phyloP scores from a whole-genome alignment of 1,140 invertebrate species.

The Drosophila prosaltans region DNA sequence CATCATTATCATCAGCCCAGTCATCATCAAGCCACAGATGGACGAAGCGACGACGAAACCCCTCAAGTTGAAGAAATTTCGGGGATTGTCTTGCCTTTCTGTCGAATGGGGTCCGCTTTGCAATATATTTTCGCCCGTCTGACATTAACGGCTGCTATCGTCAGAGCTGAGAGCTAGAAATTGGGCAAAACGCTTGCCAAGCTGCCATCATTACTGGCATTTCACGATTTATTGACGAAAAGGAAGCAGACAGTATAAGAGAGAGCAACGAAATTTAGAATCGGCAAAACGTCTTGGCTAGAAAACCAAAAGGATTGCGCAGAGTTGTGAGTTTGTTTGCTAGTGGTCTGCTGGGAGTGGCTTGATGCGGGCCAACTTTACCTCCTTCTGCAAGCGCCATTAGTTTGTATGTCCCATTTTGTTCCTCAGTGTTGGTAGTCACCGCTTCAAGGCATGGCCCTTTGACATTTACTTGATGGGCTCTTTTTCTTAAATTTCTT shows the following conservation, averaged over 20 bases:
- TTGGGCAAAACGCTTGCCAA: slow-evolving; percentile 57
- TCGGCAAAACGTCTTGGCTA: slow-evolving; percentile 68
- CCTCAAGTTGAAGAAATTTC: slow-evolving; percentile 65
- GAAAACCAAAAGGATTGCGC: slow-evolving; percentile 67
- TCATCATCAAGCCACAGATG: slow-evolving; percentile 44
- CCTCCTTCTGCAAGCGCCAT: slow-evolving; percentile 52
- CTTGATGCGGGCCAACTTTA: slow-evolving; percentile 9
- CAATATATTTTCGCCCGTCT: slow-evolving; percentile 82
- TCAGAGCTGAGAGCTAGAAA: slow-evolving; percentile 55
- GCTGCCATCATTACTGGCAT: slow-evolving; percentile 78
- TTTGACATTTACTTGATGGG: slow-evolving; percentile 49
- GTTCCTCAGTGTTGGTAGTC: slow-evolving; percentile 55
- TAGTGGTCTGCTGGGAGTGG: slow-evolving; percentile 39
- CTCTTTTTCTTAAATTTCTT: slow-evolving; percentile 23
- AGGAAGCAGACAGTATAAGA: slow-evolving; percentile 45
- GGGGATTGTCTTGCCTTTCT: slow-evolving; percentile 4
- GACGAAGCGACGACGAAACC: slow-evolving; percentile 56
- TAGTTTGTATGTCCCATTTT: slow-evolving; percentile 72
- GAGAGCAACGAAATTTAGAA: slow-evolving; percentile 69
- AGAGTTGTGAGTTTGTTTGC: slow-evolving; percentile 30
- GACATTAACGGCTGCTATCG: slow-evolving; percentile 83
- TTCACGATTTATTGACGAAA: slow-evolving; percentile 79
- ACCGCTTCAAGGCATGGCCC: slow-evolving; percentile 56
- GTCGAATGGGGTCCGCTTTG: slow-evolving; percentile 12
- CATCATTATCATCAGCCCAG: slow-evolving; percentile 65